phyloP scores from a whole-genome alignment of 1,140 invertebrate species.

The Condylostylus longicornis region DNA sequence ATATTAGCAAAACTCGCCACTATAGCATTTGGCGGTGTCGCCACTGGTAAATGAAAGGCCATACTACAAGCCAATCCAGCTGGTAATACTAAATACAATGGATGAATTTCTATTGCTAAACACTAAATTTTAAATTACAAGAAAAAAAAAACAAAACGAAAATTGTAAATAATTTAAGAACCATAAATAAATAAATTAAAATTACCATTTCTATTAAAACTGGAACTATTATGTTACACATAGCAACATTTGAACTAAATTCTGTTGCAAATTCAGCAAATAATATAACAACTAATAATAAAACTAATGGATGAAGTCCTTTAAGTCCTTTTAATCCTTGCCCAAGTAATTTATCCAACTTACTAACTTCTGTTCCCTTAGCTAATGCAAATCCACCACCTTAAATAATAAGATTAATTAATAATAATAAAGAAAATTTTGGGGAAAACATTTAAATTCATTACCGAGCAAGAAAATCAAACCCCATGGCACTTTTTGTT shows the following conservation, averaged over 20 bases:
- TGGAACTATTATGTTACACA: constrained; percentile 66
- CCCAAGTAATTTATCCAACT: constrained; percentile 59
- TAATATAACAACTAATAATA: constrained; percentile 41
- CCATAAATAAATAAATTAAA: too few species aligned
- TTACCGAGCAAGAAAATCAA: constrained; percentile 53
- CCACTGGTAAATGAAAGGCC: constrained; percentile 52
- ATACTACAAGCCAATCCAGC: constrained; percentile 64
- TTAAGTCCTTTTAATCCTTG: constrained; percentile 41
- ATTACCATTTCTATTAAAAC: constrained; percentile 58
- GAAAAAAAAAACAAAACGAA: not conserved
- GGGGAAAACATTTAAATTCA: too few species aligned
- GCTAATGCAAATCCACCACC: constrained; percentile 80
- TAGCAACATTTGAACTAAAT: constrained; percentile 70
- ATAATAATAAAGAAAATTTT: too few species aligned
- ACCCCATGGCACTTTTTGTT: constrained; percentile 64
- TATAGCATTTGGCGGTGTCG: constrained; percentile 85
- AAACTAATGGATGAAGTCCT: constrained; percentile 35
- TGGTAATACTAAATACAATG: constrained; percentile 76
- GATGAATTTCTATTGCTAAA: constrained; percentile 52
- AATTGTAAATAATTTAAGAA: not conserved
- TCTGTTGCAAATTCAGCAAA: constrained; percentile 51
- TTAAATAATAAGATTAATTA: too few species aligned
- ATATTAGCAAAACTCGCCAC: constrained; percentile 69
- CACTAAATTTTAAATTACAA: constrained; percentile 30
- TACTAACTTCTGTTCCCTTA: constrained; percentile 59